Base-by-base conservation (phyloP, 2,888 invertebrate genomes). In the Taphrorychus bicolor region DNA sequence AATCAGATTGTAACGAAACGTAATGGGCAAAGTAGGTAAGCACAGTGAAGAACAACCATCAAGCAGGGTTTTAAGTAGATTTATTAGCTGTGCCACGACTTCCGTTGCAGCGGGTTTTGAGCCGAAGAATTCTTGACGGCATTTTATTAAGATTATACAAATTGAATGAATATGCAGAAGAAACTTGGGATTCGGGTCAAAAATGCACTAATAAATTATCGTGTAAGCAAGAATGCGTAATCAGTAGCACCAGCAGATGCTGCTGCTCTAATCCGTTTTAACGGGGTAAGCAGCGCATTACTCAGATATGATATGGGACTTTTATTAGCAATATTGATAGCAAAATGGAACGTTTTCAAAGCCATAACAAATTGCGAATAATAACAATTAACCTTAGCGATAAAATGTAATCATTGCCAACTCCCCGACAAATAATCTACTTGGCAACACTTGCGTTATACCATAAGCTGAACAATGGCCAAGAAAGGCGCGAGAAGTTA, bases 1-100 rank as follows among this genome's bases (percentile, higher is more conserved):
- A 52, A 52, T 52, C 52, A 52, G 52, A 52, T 52, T 52, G 52
- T 21, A 19, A 52, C 52, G 52, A 21, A 18, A 14, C 19, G 11
- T 18, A 52, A 52, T 21, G 22, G n/a, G 3, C 52, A 18, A 22
- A 52, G 14, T 18, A 52, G 22, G 52, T 52, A 52, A 52, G 14
- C 7, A 48, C 52, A 52, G 11, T 14, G 22, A 52, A 52, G 21
- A 22, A 18, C 52, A 11, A 32, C 32, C 32, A 32, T 32, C 32
- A 32, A 32, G 11, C 32, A 32, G 11, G 9, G 32, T 32, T 32
- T 9, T 11, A 32, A 32, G 32, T 32, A 32, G 32, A 32, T 32
- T 32, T 32, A 32, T 32, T 32, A 32, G 32, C 32, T n/a, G n/a
- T n/a, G n/a, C n/a, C n/a, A n/a, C n/a, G n/a, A n/a, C n/a, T 32